These are phyloP conservation scores for Salvator merianae DNA, from an alignment of 2,113 vertebrate species.

Conservation along the genomic window DNA sequence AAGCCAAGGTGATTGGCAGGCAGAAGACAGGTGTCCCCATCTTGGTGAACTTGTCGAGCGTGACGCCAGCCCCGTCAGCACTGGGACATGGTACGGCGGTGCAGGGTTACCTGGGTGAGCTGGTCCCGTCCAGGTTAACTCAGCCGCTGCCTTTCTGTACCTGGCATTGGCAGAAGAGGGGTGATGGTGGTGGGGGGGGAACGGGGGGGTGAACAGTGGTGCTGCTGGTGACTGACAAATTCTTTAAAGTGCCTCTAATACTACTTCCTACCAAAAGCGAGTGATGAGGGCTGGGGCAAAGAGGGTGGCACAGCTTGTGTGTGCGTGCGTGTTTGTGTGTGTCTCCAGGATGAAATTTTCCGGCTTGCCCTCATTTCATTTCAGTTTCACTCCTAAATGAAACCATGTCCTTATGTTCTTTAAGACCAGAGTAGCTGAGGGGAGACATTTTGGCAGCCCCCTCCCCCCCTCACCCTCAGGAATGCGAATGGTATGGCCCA, in stretches of 20 bases:
- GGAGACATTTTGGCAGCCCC: background rate
- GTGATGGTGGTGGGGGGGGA: background rate
- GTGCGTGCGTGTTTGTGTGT: background rate
- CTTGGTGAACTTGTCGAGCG: background rate
- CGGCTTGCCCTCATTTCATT: background rate
- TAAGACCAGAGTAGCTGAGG: background rate
- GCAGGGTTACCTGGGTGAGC: slow-evolving; percentile 57
- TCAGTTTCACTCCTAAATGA: background rate
- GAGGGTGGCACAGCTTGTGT: background rate
- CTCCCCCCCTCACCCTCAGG: slow-evolving; percentile 20
- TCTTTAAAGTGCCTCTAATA: slow-evolving; percentile 57
- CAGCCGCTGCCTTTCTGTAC: background rate
- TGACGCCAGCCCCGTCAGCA: background rate
- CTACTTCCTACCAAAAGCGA: slow-evolving; percentile 27
- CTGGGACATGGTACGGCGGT: background rate
- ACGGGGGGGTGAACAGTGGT: background rate
- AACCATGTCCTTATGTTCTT: background rate
- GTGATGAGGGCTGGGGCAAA: background rate
- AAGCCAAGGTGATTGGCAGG: background rate
- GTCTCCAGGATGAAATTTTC: background rate
- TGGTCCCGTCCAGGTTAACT: slow-evolving; percentile 24
- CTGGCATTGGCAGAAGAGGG: slow-evolving; percentile 19
- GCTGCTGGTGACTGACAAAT: slow-evolving; percentile 45
- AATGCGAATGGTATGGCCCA: slow-evolving; percentile 27
- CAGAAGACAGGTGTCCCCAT: background rate